These are phyloP conservation scores for Hyposoter dolosus DNA, from an alignment of 2,888 invertebrate genomes.

Conservation along the genomic window DNA sequence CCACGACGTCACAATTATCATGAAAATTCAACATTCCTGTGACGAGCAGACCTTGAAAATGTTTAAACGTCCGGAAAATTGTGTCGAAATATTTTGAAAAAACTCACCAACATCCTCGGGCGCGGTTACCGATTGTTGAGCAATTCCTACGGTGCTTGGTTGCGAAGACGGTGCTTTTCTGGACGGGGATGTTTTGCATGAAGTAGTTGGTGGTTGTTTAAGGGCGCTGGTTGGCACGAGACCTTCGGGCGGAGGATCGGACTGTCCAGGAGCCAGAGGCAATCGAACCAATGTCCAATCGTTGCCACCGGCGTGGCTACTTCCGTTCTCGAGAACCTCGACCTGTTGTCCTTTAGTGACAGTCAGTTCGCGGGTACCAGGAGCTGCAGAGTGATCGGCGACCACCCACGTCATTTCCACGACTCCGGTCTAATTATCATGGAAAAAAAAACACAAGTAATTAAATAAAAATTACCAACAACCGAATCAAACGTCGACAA, in stretches of 20 bases:
- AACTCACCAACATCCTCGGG: conserved; percentile 84
- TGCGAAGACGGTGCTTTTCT: conserved; percentile 82
- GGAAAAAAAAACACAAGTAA: conserved; percentile 24
- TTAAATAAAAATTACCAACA: background rate
- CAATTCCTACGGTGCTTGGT: conserved; percentile 70
- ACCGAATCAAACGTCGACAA: background rate
- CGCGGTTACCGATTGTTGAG: conserved; percentile 77
- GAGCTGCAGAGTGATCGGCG: conserved; percentile 92
- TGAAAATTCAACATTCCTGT: too few species aligned
- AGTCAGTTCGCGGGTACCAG: conserved; percentile 91
- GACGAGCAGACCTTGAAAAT: too few species aligned
- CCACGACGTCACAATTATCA: too few species aligned
- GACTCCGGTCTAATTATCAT: conserved; percentile 88
- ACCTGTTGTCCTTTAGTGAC: conserved; percentile 97
- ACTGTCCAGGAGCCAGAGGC: conserved; percentile 85
- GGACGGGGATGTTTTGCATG: conserved; percentile 86
- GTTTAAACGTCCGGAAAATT: background rate
- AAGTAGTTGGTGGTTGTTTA: conserved; percentile 89
- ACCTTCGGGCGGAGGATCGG: conserved; percentile 90
- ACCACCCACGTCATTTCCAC: conserved; percentile 97
- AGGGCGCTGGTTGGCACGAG: conserved; percentile 93
- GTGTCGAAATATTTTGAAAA: background rate
- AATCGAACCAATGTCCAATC: conserved; percentile 86
- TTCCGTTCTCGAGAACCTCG: conserved; percentile 93
- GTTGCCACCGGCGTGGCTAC: conserved; percentile 81